Conservation (phyloP, 1,140 invertebrate genomes). For the Eurosta solidaginis region DNA sequence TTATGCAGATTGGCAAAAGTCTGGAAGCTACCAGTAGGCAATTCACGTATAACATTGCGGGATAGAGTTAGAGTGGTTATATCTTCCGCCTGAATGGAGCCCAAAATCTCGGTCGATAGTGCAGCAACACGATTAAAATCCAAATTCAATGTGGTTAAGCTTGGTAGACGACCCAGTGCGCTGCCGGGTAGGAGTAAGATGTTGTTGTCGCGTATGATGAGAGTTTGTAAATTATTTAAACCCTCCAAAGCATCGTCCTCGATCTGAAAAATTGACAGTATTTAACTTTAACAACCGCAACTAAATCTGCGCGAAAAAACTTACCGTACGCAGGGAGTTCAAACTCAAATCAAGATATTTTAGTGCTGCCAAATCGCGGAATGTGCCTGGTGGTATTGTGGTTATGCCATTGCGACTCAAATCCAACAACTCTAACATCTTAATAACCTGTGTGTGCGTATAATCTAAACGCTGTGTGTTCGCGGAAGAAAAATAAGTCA, state of each 20-base stretch:
- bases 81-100: constrained; percentile 64
- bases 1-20: constrained; percentile 75
- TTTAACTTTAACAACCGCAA: too few species aligned
- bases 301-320: constrained; percentile 14
- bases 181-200: constrained; percentile 81
- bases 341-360: constrained; percentile 80
- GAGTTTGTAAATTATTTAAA: constrained; percentile 73
- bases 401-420: constrained; percentile 83
- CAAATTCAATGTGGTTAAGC: constrained; percentile 74
- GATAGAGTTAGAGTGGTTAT: constrained; percentile 67
- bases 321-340: constrained; percentile 83
- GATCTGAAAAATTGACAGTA: constrained; percentile 64
- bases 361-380: constrained; percentile 72
- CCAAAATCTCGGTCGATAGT: constrained; percentile 76
- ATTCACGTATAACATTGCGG: constrained; percentile 84
- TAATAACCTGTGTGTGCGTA: constrained; percentile 68
- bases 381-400: constrained; percentile 78
- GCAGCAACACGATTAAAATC: constrained; percentile 88
- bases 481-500: neutral
- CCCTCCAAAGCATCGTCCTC: constrained; percentile 86
- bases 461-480: constrained; percentile 67
- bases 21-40: constrained; percentile 78
- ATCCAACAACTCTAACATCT: constrained; percentile 75
- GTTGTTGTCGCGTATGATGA: constrained; percentile 87
- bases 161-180: constrained; percentile 74